phyloP scores from a whole-genome alignment of 1,140 invertebrate species.

The Archegozetes longisetosus region DNA sequence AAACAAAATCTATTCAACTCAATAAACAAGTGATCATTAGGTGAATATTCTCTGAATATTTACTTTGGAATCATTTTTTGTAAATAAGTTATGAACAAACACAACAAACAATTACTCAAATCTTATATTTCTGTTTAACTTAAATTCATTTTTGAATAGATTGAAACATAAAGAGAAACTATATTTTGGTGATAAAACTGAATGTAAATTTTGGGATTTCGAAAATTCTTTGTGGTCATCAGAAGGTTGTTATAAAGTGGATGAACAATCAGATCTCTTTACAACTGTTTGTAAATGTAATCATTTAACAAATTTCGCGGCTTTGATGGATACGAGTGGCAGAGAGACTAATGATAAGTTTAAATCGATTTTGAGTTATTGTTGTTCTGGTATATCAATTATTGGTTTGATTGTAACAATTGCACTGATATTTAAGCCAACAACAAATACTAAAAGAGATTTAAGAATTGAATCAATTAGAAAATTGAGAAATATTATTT shows the following conservation, averaged over 20 bases:
- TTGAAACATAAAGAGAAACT: background rate
- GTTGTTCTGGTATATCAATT: conserved; percentile 13
- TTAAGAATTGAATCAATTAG: background rate
- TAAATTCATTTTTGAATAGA: too few species aligned
- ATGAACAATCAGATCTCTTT: background rate
- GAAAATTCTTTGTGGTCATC: background rate
- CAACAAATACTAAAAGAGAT: background rate
- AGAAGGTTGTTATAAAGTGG: background rate
- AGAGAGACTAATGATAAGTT: conserved; percentile 5
- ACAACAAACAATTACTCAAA: too few species aligned
- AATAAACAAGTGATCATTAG: background rate
- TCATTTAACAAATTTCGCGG: conserved; percentile 35
- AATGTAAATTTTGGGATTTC: conserved; percentile 2
- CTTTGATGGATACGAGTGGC: conserved; percentile 47
- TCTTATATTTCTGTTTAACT: too few species aligned
- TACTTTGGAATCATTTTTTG: too few species aligned
- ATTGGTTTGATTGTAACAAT: conserved; percentile 10
- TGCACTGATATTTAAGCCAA: conserved; percentile 1
- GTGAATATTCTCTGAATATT: too few species aligned
- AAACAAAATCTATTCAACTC: background rate
- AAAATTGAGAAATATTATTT: conserved; percentile 15
- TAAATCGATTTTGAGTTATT: conserved; percentile 11
- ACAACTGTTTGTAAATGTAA: conserved; percentile 30
- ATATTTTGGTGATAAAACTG: background rate
- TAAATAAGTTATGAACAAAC: too few species aligned